Evolutionary conservation across 2,888 invertebrate genomes (phyloP).

Genomic region (Frankliniella fusca): DNA sequence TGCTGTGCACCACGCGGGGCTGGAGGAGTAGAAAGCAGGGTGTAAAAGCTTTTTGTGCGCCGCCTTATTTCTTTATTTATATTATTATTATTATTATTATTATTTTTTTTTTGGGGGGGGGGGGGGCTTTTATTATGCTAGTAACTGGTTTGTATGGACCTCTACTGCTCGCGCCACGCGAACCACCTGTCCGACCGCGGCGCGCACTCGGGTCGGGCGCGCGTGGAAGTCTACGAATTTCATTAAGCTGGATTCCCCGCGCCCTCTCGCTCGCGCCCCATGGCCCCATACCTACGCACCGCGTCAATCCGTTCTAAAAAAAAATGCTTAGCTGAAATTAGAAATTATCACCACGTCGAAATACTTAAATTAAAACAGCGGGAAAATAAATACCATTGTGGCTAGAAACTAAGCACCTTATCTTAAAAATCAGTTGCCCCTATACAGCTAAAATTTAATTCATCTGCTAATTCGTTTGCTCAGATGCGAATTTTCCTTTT

Average conservation of each 20-base stretch:
- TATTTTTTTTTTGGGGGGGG: not conserved
- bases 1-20: not conserved
- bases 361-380: too few relatives aligned
- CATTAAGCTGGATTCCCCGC: not conserved
- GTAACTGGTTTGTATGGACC: not conserved
- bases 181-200: not conserved
- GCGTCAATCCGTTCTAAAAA: too few relatives aligned
- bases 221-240: not conserved
- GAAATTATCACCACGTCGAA: too few relatives aligned
- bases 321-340: too few relatives aligned
- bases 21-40: not conserved
- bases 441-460: too few relatives aligned
- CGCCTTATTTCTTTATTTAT: not conserved
- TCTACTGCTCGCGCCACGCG: not conserved
- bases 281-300: too few relatives aligned
- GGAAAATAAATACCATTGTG: too few relatives aligned
- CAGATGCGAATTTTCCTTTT: too few relatives aligned
- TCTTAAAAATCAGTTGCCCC: too few relatives aligned
- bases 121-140: not conserved
- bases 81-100: not conserved
- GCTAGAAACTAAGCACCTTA: too few relatives aligned
- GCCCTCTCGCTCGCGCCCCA: too few relatives aligned
- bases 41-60: not conserved
- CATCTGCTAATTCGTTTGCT: too few relatives aligned
- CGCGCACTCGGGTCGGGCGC: not conserved